Conservation (phyloP, 2,888 invertebrate species). For the Archaeoteleia sp. region DNA sequence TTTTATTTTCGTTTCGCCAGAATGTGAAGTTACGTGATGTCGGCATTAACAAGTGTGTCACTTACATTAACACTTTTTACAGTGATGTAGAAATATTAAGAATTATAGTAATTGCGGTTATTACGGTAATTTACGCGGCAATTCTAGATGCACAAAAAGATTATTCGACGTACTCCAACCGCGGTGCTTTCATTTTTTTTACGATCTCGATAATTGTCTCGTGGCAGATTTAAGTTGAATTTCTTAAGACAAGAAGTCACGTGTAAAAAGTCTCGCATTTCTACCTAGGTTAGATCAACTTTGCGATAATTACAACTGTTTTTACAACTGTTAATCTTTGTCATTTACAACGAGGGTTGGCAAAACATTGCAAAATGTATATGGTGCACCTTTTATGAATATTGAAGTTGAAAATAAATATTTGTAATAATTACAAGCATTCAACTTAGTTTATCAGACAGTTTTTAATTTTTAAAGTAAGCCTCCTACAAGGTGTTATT, state of each 20-base stretch:
- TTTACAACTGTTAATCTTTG: no score
- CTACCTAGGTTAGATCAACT: neutral
- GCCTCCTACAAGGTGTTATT: no score
- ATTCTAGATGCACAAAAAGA: slow-evolving; percentile 28
- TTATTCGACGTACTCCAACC: slow-evolving; percentile 26
- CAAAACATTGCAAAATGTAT: no score
- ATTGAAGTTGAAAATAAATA: no score
- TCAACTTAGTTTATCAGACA: no score
- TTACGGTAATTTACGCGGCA: slow-evolving; percentile 35
- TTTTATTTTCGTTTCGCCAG: neutral
- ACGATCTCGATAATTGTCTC: slow-evolving; percentile 23
- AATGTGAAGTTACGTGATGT: slow-evolving; percentile 18
- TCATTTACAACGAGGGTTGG: no score
- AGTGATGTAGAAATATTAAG: slow-evolving; percentile 23
- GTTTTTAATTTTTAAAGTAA: no score
- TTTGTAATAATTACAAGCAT: no score
- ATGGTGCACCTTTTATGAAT: no score
- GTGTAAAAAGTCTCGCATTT: slow-evolving; percentile 9
- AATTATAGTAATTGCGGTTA: slow-evolving; percentile 29
- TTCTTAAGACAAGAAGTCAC: slow-evolving; percentile 3
- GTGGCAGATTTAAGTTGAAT: slow-evolving; percentile 7
- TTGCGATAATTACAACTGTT: no score
- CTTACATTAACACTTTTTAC: slow-evolving; percentile 27
- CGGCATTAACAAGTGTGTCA: slow-evolving; percentile 27
- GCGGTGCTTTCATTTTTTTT: slow-evolving; percentile 20